Conservation (phyloP, 2,888 invertebrate genomes). For the Drosophila helvetica region DNA sequence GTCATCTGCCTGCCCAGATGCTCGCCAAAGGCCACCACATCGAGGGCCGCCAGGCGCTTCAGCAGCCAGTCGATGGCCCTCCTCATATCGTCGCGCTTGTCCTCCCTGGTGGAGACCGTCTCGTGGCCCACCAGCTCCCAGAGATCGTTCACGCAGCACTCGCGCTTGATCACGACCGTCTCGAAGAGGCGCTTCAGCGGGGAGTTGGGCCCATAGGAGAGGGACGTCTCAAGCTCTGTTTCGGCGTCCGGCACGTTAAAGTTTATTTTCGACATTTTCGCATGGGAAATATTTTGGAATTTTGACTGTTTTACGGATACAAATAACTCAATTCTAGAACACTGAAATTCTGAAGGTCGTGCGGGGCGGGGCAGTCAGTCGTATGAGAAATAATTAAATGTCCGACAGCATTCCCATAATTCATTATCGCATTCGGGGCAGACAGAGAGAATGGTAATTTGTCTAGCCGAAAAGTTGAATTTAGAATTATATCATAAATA, state of each 20-base stretch:
- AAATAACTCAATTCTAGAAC: conserved; percentile 2
- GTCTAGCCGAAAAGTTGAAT: conserved; percentile 32
- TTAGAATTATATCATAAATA: conserved; percentile 64
- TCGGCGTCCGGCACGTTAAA: background rate
- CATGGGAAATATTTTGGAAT: background rate
- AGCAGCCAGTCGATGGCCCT: conserved; percentile 48
- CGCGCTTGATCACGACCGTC: conserved; percentile 42
- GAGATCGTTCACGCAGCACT: conserved; percentile 50
- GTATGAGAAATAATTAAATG: conserved; percentile 33
- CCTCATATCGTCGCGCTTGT: conserved; percentile 30
- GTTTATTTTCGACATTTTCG: background rate
- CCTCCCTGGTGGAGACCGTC: conserved; percentile 36
- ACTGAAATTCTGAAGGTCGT: conserved; percentile 14
- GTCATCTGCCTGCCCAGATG: conserved; percentile 49
- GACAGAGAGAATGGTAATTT: conserved; percentile 39
- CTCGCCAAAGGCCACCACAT: conserved; percentile 54
- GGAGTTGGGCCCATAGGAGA: conserved; percentile 1
- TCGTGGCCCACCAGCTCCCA: conserved; percentile 47
- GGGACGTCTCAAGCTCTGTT: fast-evolving
- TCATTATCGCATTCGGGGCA: conserved; percentile 62
- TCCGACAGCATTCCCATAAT: conserved; percentile 44
- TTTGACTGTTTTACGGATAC: background rate
- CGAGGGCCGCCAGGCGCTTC: conserved; percentile 37
- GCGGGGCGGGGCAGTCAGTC: conserved; percentile 14
- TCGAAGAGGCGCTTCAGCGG: conserved; percentile 39